Conservation (phyloP, 2,888 invertebrate species). For the Leucophenga maculata region DNA sequence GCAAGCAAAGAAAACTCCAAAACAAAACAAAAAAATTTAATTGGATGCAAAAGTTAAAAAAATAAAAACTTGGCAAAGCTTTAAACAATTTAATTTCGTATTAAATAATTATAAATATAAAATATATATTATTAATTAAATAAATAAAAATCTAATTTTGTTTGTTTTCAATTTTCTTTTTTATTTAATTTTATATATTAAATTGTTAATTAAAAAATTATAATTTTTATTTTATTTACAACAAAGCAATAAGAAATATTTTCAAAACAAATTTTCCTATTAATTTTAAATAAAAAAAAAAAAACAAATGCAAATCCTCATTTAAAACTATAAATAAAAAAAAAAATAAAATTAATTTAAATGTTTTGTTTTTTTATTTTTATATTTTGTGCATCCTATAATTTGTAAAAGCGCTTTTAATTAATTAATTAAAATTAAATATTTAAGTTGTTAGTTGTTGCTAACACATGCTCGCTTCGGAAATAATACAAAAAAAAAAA, state of each 20-base stretch:
- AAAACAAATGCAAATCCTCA: constrained; percentile 6
- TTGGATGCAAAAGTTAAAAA: constrained; percentile 25
- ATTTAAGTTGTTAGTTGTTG: constrained; percentile 30
- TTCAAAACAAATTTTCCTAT: constrained; percentile 31
- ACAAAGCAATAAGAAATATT: constrained; percentile 47
- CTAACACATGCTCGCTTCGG: constrained; percentile 41
- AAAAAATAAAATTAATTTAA: constrained; percentile 45
- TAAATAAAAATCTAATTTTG: constrained; percentile 23
- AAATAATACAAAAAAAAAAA: constrained; percentile 38
- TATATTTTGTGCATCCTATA: constrained; percentile 7
- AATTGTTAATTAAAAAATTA: constrained; percentile 45
- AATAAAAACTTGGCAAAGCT: constrained; percentile 67
- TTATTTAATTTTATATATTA: constrained; percentile 46
- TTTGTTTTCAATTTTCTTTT: constrained; percentile 38
- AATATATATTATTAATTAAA: constrained; percentile 3
- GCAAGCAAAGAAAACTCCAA: background rate
- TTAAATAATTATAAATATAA: constrained; percentile 28
- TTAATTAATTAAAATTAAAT: constrained; percentile 31
- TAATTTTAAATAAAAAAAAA: constrained; percentile 41
- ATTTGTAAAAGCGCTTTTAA: constrained; percentile 8
- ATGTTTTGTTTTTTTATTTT: background rate
- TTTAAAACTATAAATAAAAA: constrained; percentile 37
- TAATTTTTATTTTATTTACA: constrained; percentile 33
- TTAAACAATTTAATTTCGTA: constrained; percentile 64
- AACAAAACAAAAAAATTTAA: background rate